Evolutionary conservation across 2,113 vertebrate genomes (phyloP).

Genomic region (Alaudala cheleensis): DNA sequence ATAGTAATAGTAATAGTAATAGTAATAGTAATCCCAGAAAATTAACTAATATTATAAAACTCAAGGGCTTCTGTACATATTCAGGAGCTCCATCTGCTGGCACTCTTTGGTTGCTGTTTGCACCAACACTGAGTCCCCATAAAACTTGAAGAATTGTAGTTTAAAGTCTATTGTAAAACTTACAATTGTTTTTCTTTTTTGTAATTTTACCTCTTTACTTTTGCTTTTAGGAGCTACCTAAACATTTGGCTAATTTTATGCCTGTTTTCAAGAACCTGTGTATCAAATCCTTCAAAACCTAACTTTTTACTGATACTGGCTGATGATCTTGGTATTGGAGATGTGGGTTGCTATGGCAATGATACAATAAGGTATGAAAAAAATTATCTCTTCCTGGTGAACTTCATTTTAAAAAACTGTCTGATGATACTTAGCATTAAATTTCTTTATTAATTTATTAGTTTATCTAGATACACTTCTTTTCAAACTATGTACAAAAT

Average conservation of each 20-base stretch:
- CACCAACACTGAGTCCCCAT: neutral
- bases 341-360: slow-evolving; percentile 88
- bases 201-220: neutral
- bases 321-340: slow-evolving; percentile 87
- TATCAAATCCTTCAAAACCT: slow-evolving; percentile 61
- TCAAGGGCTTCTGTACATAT: neutral
- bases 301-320: slow-evolving; percentile 85
- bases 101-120: neutral
- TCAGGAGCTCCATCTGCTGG: slow-evolving; percentile 44
- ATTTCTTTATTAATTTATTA: neutral
- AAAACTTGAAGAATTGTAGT: neutral
- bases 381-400: neutral
- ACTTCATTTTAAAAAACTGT: neutral
- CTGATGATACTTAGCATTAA: neutral
- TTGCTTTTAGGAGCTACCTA: neutral
- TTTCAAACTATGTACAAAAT: neutral
- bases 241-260: neutral
- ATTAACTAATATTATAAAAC: neutral
- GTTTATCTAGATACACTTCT: neutral
- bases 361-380: slow-evolving; percentile 79
- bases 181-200: neutral
- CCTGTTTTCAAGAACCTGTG: neutral
- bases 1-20: neutral
- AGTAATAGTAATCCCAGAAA: neutral
- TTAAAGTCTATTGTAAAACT: neutral